Evolutionary conservation across 2,888 invertebrate genomes (phyloP), one percentile per base, ranked within the genome.

Genomic region (Dimorphilus gyrociliatus): DNA sequence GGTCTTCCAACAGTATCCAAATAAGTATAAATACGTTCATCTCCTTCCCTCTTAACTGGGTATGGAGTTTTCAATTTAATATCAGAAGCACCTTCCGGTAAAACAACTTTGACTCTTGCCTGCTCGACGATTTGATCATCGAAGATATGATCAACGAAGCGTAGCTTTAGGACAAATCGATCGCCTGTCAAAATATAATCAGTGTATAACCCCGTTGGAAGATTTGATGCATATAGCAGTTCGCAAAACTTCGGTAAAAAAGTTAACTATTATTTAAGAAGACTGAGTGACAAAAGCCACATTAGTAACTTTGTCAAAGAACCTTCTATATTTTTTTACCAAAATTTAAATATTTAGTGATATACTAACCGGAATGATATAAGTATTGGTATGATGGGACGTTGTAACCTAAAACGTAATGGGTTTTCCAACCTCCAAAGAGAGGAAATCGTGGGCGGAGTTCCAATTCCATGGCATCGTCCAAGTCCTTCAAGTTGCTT

Each of bases 391-490:
- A 88, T 45, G 88, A 85, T 3, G 97, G 94, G 0, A 97, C 79
- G 66, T 88, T 92, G 68, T 92, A 90, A 3, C 97, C 97, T 27
- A 97, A 69, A 24, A 78, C 79, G 63, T 99, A 99, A 46, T 85
- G 82, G 6, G 90, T 92, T 61, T 81, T 84, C 97, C 97, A 99
- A 10, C 97, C 97, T 32, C 97, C 97, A 62, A 94, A 97, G 3
- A 97, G 68, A 3, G 97, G 97, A 63, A 92, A 97, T 48, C 97
- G 71, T 4, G 94, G 97, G 29, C 86, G 71, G n/a, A 97, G 69
- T 51, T 92, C 92, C 3, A 97, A 65, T 53, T 97, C 92, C 5
- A 94, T 86, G 23, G 84, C 78, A 54, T 94, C 88, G 44, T 81
- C 81, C 45, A 79, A 72, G 16, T 79, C 67, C 41, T 78, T 73